Evolutionary conservation across 2,113 vertebrate species (phyloP).

Genomic region (Platysternon megacephalum): DNA sequence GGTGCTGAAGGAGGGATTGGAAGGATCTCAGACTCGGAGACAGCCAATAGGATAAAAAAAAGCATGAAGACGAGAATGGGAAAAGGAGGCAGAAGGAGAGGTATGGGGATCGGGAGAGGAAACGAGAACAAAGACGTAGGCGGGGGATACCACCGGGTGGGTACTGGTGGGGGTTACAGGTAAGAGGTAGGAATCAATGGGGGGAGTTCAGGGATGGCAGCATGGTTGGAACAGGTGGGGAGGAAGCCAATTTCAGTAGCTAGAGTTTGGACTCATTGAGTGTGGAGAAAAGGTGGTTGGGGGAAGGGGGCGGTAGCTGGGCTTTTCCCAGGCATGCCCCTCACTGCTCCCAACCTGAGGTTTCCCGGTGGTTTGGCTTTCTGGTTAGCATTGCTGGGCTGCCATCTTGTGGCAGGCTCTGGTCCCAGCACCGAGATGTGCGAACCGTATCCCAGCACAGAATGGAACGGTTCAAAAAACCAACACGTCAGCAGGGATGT

Average conservation of each 20-base stretch:
- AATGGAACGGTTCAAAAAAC: not conserved
- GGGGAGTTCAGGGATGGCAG: not conserved
- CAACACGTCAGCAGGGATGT: fast-evolving
- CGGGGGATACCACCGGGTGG: not conserved
- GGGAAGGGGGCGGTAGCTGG: not conserved
- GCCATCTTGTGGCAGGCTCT: slow-evolving; percentile 74
- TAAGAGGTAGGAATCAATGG: not conserved
- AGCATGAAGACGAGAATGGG: not conserved
- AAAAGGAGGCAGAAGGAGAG: not conserved
- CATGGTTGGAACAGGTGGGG: fast-evolving
- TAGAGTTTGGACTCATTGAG: not conserved
- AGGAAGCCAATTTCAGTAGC: not conserved
- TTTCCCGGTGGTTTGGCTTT: not conserved
- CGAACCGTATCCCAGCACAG: not conserved
- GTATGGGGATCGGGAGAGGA: not conserved
- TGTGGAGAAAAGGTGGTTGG: not conserved
- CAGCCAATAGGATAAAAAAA: not conserved
- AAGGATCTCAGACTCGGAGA: not conserved
- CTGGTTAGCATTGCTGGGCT: not conserved
- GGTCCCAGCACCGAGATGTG: not conserved
- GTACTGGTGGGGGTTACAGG: not conserved
- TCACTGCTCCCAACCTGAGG: fast-evolving
- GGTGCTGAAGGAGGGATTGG: not conserved
- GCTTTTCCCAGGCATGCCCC: not conserved
- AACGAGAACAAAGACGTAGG: not conserved